phyloP scores from a whole-genome alignment of 1,140 invertebrate species.

The Temnothorax curvispinosus region DNA sequence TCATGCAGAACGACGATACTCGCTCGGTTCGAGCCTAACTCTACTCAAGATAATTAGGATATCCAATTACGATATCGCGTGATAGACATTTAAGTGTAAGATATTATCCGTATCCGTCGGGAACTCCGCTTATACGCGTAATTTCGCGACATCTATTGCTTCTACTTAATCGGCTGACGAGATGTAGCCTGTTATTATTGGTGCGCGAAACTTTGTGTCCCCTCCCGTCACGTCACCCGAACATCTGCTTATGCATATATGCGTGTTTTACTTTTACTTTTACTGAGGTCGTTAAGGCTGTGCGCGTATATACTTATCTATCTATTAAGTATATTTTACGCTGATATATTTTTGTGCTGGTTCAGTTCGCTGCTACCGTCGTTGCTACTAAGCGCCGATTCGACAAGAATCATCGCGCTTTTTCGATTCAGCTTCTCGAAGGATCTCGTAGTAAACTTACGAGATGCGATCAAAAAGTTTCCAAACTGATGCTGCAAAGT shows the following conservation, averaged over 20 bases:
- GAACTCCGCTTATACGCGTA: constrained; percentile 11
- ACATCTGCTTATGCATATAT: constrained; percentile 38
- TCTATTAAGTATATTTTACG: constrained; percentile 60
- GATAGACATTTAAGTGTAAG: constrained; percentile 70
- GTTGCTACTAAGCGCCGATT: constrained; percentile 56
- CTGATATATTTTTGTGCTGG: constrained; percentile 64
- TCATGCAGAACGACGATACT: constrained; percentile 72
- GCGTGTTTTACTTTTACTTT: constrained; percentile 9
- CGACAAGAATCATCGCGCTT: constrained; percentile 3
- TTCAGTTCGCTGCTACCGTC: constrained; percentile 52
- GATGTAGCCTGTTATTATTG: constrained; percentile 43
- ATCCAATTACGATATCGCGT: constrained; percentile 62
- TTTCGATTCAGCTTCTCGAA: not conserved
- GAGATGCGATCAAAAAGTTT: not conserved
- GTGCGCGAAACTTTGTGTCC: constrained; percentile 25
- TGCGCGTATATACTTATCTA: constrained; percentile 67
- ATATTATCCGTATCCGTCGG: constrained; percentile 57
- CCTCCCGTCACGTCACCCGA: not conserved
- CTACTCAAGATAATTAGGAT: constrained; percentile 68
- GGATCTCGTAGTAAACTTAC: not conserved
- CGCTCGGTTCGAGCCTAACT: constrained; percentile 68
- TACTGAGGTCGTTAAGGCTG: constrained; percentile 65
- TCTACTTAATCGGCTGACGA: constrained; percentile 28
- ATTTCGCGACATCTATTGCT: constrained; percentile 48
- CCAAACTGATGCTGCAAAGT: not conserved